Conservation (phyloP, 2,113 vertebrate genomes). For the Charadrius vociferus region DNA sequence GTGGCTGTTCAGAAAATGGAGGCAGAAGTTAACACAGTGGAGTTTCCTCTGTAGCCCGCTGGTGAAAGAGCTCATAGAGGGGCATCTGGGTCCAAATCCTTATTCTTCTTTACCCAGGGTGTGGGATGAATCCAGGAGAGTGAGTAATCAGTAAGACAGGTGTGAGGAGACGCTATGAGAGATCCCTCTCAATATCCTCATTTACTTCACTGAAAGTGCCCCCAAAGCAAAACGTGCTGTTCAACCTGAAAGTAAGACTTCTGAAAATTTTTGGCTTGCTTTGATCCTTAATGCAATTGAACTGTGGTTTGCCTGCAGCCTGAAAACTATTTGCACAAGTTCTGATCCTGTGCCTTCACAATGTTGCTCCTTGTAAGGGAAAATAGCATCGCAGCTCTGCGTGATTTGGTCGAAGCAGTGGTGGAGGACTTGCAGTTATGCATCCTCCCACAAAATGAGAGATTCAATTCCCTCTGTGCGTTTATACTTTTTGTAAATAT, state of each 20-base stretch:
- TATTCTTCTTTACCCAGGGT: neutral
- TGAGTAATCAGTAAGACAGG: rapidly evolving
- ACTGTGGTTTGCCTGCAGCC: slow-evolving; percentile 9
- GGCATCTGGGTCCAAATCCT: neutral
- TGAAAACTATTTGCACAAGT: neutral
- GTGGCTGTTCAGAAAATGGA: slow-evolving; percentile 32
- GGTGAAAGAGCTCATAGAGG: neutral
- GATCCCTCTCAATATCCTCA: neutral
- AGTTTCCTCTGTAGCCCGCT: neutral
- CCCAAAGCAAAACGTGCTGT: neutral
- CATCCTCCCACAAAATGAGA: neutral
- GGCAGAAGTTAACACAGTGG: neutral
- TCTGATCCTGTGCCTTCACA: neutral
- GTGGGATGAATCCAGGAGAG: neutral
- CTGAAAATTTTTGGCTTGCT: neutral
- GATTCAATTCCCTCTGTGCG: neutral
- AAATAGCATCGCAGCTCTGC: neutral
- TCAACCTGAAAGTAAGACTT: slow-evolving; percentile 3
- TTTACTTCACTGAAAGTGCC: neutral
- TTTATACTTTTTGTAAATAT: slow-evolving; percentile 25
- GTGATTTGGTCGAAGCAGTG: neutral
- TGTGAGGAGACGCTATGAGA: neutral
- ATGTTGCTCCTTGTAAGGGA: neutral
- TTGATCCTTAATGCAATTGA: slow-evolving; percentile 36
- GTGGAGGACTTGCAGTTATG: neutral